Base-by-base conservation (phyloP, 1,140 invertebrate genomes). In the Laupala kohalensis region DNA sequence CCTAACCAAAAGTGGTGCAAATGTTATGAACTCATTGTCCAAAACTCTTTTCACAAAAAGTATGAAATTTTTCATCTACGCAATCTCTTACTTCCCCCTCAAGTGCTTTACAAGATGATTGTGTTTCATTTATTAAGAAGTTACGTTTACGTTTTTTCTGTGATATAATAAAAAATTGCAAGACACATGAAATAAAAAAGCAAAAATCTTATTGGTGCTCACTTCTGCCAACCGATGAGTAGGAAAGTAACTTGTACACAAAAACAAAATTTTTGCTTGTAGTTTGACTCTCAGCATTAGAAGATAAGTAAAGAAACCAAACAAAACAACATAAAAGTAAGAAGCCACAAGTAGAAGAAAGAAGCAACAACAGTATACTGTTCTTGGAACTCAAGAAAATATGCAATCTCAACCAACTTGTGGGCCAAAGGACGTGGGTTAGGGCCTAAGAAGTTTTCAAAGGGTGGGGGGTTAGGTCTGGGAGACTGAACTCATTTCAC, bases 51-150 rank as follows among this genome's bases (percentile, higher is more conserved):
- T 68, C 64, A 71, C 23, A 19, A 67, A 26, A 66, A 71, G 65
- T 37, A 71, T 53, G 37, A 53, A 53, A 53, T 53, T 70, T 71
- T 64, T 67, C 25, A 71, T 27, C 69, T 71, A 69, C 12, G 73
- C 72, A 30, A 72, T 76, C 72, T 77, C 73, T 75, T 72, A 73
- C 69, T 74, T 76, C 73, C 75, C 76, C 76, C 76, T 76, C 75
- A 77, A 77, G 76, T 77, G 76, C 76, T 77, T 77, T 77, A 77
- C 74, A 76, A 75, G 75, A 73, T 76, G 73, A 75, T 77, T 76
- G 70, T 72, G 73, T 77, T 76, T 74, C 74, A 71, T 74, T 72
- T 64, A 73, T 76, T 77, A 70, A 64, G 65, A 30, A 69, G n/a
- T 73, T 73, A 73, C 62, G 30, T 73, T 73, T 73, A 70, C 62